Conservation (phyloP, 1,140 invertebrate genomes). For the Magallana gigas region DNA sequence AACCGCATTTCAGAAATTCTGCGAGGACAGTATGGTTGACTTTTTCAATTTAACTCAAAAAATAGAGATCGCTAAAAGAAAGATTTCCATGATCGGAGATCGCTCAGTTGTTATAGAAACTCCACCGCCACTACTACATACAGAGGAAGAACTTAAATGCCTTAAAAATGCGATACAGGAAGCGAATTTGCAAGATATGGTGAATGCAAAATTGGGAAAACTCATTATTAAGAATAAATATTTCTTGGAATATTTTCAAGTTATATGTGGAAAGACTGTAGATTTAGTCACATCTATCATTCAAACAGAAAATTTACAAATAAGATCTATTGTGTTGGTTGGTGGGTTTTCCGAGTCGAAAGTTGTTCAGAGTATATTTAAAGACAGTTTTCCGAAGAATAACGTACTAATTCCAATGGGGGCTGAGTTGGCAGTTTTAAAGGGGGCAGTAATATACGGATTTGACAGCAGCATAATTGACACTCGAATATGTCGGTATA, state of each 20-base stretch:
- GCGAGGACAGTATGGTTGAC: background rate
- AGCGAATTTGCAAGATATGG: background rate
- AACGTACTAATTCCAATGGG: background rate
- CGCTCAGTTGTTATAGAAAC: background rate
- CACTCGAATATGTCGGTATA: constrained; percentile 20
- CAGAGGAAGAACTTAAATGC: background rate
- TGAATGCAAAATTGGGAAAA: background rate
- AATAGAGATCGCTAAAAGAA: background rate
- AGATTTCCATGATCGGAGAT: background rate
- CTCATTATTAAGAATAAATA: background rate
- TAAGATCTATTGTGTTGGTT: background rate
- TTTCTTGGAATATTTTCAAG: background rate
- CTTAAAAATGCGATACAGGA: background rate
- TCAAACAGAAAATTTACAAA: background rate
- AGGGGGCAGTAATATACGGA: constrained; percentile 22
- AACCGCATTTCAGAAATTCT: background rate
- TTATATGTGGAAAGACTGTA: background rate
- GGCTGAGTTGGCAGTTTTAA: constrained; percentile 31
- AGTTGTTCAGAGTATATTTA: constrained; percentile 29
- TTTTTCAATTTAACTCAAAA: background rate
- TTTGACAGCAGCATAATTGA: constrained; percentile 35
- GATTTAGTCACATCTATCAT: background rate
- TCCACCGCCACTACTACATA: background rate
- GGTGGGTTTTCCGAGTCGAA: constrained; percentile 37
- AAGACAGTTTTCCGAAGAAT: constrained; percentile 35